Evolutionary conservation across 2,797 vertebrate genomes (phyloP), one percentile per base, ranked within the genome.

Genomic region (Aphelocoma californica): DNA sequence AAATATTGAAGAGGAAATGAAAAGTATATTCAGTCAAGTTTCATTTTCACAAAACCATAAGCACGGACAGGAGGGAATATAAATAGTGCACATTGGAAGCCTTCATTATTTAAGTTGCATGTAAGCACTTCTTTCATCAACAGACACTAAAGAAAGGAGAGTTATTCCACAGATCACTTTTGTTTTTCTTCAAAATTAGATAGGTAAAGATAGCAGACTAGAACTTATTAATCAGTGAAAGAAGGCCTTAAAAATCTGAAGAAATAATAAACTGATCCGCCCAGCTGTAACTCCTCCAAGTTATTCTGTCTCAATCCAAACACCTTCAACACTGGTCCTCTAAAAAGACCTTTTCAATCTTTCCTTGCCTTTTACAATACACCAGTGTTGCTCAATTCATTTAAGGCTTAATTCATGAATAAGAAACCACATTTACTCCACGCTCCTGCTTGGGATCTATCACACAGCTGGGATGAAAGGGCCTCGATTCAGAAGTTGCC

Each of bases 291-390:
- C 65, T 96, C 91, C 93, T 93, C 90, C 79, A 92, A 93, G 93
- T 97, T 96, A 94, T 87, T 95, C 88, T 96, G 94, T 86, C 95
- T 96, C 91, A 97, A 97, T 94, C 88, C 90, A 97, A 97, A 97
- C 94, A 96, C 96, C 94, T 96, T 94, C 67, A 73, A 81, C 69
- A 34, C 67, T 81, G 80, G 71, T 84, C 69, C 66, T 95, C 89
- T 96, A 92, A 97, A 97, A 96, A 91, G 94, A 96, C 87, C 93
- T 96, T 96, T 96, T 97, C 93, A 94, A 92, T 78, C 87, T 96
- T 91, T 84, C 82, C 92, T 97, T 95, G 91, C 83, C 79, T 95
- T 97, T 95, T 96, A 96, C 93, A 97, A 97, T 94, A 96, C 83
- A 92, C 57, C 58, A 97, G 95, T 95, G 95, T 96, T 96, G 92